Evolutionary conservation across 1,140 invertebrate genomes (phyloP), one percentile per base, ranked within the genome.

Genomic region (Homarus americanus): DNA sequence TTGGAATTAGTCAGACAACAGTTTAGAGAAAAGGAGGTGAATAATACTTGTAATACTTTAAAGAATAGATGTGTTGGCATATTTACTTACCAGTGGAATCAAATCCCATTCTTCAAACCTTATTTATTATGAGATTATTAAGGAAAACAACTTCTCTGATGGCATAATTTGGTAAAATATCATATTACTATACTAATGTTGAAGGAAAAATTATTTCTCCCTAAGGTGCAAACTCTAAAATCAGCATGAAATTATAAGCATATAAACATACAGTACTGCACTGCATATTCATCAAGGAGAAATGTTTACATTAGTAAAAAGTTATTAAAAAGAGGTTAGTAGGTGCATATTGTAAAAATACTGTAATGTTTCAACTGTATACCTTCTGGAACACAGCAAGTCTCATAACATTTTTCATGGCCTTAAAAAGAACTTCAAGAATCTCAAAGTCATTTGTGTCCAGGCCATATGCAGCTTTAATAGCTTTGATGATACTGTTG

Each of bases 331-430:
- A 17, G 4, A n/a, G 78, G 78, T 80, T 38, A 84, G 69, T 72
- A 84, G 12, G 36, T 38, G 49, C 49, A 63, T n/a, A n/a, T 38
- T 32, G 80, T 20, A 82, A 32, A 5, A 82, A 58, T 24, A 49
- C 3, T 36, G 20, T 28, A 28, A 66, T 38, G 10, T 34, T 36
- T 36, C 2, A 32, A 75, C 17, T 72, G 20, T 69, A 82, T 92
- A 92, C 87, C 87, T 90, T 44, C 63, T 86, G 87, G 17, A 82
- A 69, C 10, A 84, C 76, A 53, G 73, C 91, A 91, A 92, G 82
- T 36, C 91, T 66, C n/a, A 89, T 78, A 24, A 84, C 82, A 86
- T 93, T 92, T 93, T 94, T 93, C 91, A 93, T 93, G 32, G 93
- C 93, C 69, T 92, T 92, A 58, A 93, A 49, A 41, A 94, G 92